phyloP scores from a whole-genome alignment of 2,113 vertebrate species.

The Istiophorus platypterus region DNA sequence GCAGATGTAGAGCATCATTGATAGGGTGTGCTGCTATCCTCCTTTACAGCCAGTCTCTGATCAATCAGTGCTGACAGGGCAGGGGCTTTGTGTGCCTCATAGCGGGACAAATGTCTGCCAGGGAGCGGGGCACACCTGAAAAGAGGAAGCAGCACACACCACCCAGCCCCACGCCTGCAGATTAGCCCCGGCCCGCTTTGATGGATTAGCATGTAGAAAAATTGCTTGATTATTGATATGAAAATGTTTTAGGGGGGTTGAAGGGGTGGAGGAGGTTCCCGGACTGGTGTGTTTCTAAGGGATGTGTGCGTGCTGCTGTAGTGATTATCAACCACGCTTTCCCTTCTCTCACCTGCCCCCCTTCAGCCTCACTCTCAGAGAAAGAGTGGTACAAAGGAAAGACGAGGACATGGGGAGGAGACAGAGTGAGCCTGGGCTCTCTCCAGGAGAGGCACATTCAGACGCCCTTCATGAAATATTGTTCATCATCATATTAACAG shows the following conservation, averaged over 20 bases:
- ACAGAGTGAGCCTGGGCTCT: conserved; percentile 80
- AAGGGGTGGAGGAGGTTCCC: conserved; percentile 80
- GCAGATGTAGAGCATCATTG: conserved; percentile 86
- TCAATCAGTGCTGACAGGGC: conserved; percentile 96
- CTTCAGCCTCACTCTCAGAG: conserved; percentile 81
- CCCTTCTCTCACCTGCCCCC: conserved; percentile 89
- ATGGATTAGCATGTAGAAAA: conserved; percentile 99
- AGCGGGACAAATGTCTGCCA: conserved; percentile 95
- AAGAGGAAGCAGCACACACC: conserved; percentile 85
- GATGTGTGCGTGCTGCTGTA: conserved; percentile 26
- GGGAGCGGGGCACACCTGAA: conserved; percentile 95
- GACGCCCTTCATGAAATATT: conserved; percentile 89
- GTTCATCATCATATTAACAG: conserved; percentile 91
- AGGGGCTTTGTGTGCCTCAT: conserved; percentile 91
- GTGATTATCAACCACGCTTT: conserved; percentile 80
- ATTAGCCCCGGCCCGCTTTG: conserved; percentile 97
- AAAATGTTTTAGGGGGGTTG: conserved; percentile 91
- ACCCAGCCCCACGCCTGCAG: conserved; percentile 79
- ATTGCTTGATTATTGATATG: conserved; percentile 99
- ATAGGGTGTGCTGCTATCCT: conserved; percentile 89
- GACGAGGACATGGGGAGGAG: conserved; percentile 82
- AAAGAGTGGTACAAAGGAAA: conserved; percentile 89
- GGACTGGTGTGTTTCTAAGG: conserved; percentile 51
- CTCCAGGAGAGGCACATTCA: conserved; percentile 85
- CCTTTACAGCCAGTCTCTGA: conserved; percentile 90